Evolutionary conservation across 1,140 invertebrate species (phyloP), one percentile per base, ranked within the genome.

Genomic region (Palaemon carinicauda): DNA sequence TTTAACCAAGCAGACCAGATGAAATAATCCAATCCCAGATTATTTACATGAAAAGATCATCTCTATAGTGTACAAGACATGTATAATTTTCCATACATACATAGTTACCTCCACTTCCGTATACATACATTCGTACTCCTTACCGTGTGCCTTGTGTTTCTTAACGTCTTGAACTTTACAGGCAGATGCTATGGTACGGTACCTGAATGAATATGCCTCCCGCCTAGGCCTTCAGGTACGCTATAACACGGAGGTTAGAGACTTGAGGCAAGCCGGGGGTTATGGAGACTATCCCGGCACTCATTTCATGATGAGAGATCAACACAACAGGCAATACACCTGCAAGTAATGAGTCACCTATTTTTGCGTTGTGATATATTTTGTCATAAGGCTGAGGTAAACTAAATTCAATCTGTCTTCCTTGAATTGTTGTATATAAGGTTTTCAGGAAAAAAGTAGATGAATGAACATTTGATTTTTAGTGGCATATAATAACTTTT

Each of bases 201-300:
- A 93, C 88, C 88, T 93, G 27, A 90, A 91, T 51, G 92, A 92
- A 88, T 93, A 90, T 84, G 87, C 90, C 74, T 65, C 75, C 9
- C 90, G 90, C 65, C 87, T 91, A 15, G 88, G 89, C 31, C 84
- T 93, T 0, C 91, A 91, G 69, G 91, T 93, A 12, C 90, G 90
- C 82, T 92, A 91, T 88, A 91, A 92, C 82, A 92, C 91, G 10
- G 92, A 91, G 82, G 91, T 92, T 17, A 65, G 75, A 29, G 56
- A 87, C 41, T n/a, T 89, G 41, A 56, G 80, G 53, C 79, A 78
- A 1, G 51, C 53, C 17, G 54, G 54, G 7, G 75, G 19, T 17
- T 60, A 14, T 15, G 50, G 24, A 31, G 56, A 51, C 10, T 17
- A 5, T 9, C 77, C 79, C 5, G 88, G 88, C 9, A 41, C 33